Conservation (phyloP, 2,888 invertebrate genomes). For the Limenitis camilla region DNA sequence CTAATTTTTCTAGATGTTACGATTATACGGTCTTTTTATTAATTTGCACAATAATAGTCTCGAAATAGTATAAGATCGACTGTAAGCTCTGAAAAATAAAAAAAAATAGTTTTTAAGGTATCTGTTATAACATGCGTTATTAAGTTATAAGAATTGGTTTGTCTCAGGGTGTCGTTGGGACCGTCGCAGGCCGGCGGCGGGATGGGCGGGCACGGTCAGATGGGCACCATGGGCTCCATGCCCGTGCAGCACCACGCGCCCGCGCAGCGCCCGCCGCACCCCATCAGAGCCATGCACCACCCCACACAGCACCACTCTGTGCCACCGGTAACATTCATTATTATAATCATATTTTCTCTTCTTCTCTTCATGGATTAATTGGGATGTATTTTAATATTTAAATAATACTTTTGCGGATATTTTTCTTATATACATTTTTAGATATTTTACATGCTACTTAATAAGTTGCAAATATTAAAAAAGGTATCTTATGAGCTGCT, state of each 20-base stretch:
- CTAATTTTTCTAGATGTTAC: too few relatives aligned
- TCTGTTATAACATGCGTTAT: neutral
- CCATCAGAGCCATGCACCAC: conserved; percentile 62
- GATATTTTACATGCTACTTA: too few relatives aligned
- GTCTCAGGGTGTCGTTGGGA: conserved; percentile 56
- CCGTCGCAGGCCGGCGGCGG: conserved; percentile 49
- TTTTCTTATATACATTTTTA: too few relatives aligned
- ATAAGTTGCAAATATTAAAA: too few relatives aligned
- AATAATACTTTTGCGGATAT: too few relatives aligned
- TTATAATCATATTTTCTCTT: neutral
- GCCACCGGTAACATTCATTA: conserved; percentile 42
- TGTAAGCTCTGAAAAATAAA: too few relatives aligned
- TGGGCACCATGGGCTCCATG: conserved; percentile 50
- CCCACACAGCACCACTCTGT: conserved; percentile 55
- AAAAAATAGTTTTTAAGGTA: neutral
- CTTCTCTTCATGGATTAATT: neutral
- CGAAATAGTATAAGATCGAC: too few relatives aligned
- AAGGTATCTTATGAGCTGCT: too few relatives aligned
- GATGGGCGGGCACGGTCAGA: conserved; percentile 49
- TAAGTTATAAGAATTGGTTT: conserved; percentile 16
- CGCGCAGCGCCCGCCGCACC: conserved; percentile 52
- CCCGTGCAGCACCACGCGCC: conserved; percentile 50
- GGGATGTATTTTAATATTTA: too few relatives aligned
- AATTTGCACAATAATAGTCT: too few relatives aligned
- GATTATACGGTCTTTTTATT: too few relatives aligned